These are phyloP conservation scores for Anthophora plumipes DNA, from an alignment of 2,888 invertebrate species.

Conservation along the genomic window DNA sequence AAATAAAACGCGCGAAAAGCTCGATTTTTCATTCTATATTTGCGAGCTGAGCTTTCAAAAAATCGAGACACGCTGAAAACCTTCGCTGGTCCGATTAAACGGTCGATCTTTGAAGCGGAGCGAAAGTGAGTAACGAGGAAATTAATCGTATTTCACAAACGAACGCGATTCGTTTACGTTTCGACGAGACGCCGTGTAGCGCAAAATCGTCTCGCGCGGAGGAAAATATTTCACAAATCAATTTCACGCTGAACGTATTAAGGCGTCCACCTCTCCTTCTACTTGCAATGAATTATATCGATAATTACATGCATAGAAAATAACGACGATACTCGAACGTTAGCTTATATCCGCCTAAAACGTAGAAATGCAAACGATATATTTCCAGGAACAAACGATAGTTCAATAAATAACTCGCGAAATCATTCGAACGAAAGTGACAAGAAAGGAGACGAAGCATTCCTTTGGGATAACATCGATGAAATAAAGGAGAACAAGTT, in stretches of 20 bases:
- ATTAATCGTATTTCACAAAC: slow-evolving; percentile 30
- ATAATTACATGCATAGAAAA: too few species aligned
- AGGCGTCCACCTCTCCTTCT: background rate
- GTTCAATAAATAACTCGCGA: background rate
- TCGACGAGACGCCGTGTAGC: slow-evolving; percentile 7
- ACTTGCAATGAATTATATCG: background rate
- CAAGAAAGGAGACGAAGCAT: background rate
- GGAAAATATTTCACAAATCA: slow-evolving; percentile 15
- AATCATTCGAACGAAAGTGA: background rate
- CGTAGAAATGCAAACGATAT: too few species aligned
- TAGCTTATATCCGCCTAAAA: too few species aligned
- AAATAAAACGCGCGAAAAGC: too few species aligned
- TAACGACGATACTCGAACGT: too few species aligned
- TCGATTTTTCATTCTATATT: background rate
- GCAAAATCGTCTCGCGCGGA: background rate
- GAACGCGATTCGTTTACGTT: slow-evolving; percentile 28
- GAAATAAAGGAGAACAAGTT: background rate
- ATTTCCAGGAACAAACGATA: background rate
- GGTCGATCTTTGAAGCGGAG: slow-evolving; percentile 14
- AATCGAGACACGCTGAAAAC: background rate
- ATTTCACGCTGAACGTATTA: slow-evolving; percentile 10
- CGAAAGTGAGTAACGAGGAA: slow-evolving; percentile 17
- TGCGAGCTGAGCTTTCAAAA: background rate
- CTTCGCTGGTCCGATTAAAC: background rate
- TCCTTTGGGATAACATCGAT: background rate